These are phyloP conservation scores for Pristionchus mayeri DNA, from an alignment of 2,888 invertebrate species.

Conservation along the genomic window DNA sequence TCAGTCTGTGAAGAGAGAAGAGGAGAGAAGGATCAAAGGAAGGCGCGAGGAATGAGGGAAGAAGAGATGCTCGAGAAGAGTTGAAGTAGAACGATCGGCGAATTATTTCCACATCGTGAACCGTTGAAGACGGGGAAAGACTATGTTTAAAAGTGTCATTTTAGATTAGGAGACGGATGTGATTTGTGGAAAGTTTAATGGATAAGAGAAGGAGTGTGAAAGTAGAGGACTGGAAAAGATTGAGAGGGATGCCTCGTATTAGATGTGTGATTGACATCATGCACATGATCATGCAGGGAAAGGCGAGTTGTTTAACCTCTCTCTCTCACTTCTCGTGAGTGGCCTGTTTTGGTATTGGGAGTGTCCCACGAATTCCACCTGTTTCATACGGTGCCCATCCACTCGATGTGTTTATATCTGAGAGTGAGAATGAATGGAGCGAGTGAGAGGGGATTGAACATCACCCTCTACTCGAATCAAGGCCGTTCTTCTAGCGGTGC, in stretches of 20 bases:
- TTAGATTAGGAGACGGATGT: not conserved
- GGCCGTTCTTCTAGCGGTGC: not conserved
- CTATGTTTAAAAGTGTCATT: not conserved
- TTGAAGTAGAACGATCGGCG: not conserved
- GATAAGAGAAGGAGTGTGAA: not conserved
- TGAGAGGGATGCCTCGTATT: not conserved
- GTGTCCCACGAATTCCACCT: not conserved
- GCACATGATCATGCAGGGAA: not conserved
- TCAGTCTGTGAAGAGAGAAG: not conserved
- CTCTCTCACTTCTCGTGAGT: constrained; percentile 1
- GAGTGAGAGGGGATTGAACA: constrained; percentile 27
- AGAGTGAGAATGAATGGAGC: constrained; percentile 39
- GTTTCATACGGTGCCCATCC: constrained; percentile 27
- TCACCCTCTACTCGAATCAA: not conserved
- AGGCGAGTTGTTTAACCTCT: not conserved
- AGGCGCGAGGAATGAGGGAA: too few species aligned
- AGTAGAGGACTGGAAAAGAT: not conserved
- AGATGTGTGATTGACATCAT: not conserved
- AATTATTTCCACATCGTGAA: not conserved
- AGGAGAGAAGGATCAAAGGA: not conserved
- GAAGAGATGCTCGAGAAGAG: not conserved
- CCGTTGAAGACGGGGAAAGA: too few species aligned
- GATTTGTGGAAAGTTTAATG: not conserved
- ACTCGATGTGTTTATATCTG: constrained; percentile 41
- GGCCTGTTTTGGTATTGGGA: constrained; percentile 4